Conservation (phyloP, 2,888 invertebrate genomes). For the Eledona agricola region DNA sequence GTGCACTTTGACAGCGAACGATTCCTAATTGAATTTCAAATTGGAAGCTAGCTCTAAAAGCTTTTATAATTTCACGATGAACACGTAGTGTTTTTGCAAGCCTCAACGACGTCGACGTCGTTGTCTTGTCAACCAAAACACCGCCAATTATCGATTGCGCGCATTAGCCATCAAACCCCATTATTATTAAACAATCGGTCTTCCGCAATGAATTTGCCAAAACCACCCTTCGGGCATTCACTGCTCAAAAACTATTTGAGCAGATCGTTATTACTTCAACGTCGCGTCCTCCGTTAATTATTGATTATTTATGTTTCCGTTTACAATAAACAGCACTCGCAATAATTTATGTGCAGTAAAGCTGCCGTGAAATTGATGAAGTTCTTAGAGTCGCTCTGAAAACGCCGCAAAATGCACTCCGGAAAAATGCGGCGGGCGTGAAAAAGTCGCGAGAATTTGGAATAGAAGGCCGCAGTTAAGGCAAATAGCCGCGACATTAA, state of each 20-base stretch:
- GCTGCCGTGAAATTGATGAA: slow-evolving; percentile 24
- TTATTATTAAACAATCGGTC: neutral
- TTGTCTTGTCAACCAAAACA: no score
- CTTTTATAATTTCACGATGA: slow-evolving; percentile 1
- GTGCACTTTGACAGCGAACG: slow-evolving; percentile 12
- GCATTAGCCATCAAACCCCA: neutral
- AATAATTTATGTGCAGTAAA: slow-evolving; percentile 25
- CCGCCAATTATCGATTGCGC: no score
- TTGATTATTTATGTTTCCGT: slow-evolving; percentile 32
- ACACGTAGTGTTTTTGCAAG: no score
- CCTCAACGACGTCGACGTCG: neutral
- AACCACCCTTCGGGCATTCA: slow-evolving; percentile 22
- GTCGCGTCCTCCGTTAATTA: slow-evolving; percentile 24
- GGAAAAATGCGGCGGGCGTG: no score
- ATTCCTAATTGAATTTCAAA: slow-evolving; percentile 20
- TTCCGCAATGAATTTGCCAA: no score
- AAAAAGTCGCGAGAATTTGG: no score
- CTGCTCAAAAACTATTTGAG: slow-evolving; percentile 20
- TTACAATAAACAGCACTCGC: slow-evolving; percentile 27
- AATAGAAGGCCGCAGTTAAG: no score
- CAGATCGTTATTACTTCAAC: slow-evolving; percentile 25
- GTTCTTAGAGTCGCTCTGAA: slow-evolving; percentile 4
- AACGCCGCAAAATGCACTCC: neutral
- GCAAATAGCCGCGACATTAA: no score
- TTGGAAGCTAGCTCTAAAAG: neutral